Conservation (phyloP, 2,888 invertebrate species). For the Diarsia mendica region DNA sequence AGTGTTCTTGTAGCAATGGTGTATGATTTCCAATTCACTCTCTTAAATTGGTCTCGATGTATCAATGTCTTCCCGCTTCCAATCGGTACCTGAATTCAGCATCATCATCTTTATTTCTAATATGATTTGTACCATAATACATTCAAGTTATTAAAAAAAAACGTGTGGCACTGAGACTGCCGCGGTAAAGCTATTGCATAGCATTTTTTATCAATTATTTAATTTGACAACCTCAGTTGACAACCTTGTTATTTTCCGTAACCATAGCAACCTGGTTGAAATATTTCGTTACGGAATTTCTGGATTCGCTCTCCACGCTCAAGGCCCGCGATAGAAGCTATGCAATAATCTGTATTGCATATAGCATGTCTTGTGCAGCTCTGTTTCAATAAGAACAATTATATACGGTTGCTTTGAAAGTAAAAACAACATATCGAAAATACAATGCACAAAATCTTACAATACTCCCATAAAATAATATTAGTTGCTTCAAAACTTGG, state of each 20-base stretch:
- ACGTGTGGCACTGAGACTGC: no score
- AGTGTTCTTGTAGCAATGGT: conserved; percentile 87
- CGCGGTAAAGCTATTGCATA: no score
- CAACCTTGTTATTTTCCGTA: no score
- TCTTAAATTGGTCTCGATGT: conserved; percentile 80
- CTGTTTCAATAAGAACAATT: neutral
- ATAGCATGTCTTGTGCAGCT: neutral
- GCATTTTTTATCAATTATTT: no score
- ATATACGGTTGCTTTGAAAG: neutral
- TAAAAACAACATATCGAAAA: neutral
- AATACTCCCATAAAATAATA: conserved; percentile 16
- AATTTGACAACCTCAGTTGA: no score
- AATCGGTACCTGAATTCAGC: conserved; percentile 81
- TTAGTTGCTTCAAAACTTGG: neutral
- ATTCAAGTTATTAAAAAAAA: neutral
- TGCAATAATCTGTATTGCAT: neutral
- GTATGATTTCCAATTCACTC: conserved; percentile 87
- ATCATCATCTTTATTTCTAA: neutral
- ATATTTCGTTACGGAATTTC: no score
- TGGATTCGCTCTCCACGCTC: no score
- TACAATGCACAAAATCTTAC: neutral
- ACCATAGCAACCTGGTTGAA: no score
- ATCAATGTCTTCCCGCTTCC: conserved; percentile 86
- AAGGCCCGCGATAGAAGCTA: no score
- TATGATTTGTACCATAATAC: neutral